Base-by-base conservation (phyloP, 2,888 invertebrate genomes). In the Autographa gamma region DNA sequence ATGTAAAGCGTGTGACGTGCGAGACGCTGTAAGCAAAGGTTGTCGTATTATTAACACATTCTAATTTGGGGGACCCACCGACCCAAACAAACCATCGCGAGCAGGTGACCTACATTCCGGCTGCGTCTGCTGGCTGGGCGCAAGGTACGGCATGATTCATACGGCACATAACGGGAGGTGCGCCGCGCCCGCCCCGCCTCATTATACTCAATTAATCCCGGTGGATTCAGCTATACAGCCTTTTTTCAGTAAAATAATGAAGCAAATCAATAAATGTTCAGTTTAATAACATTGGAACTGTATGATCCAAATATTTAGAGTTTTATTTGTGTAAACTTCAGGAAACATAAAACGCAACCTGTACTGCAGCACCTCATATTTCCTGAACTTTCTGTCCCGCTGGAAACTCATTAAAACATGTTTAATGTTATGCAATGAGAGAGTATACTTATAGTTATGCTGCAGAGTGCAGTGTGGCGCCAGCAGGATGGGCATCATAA, bases 61-160 rank as follows among this genome's bases (percentile, higher is more conserved):
- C 93, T 94, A 95, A 94, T 93, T 94, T 90, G 90, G 91, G 91
- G 93, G 93, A 94, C 94, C 76, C 72, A 80, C 80, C 77, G 77
- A 77, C 77, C 95, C 95, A 95, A 95, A 95, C 95, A 95, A 94
- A 95, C 93, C 94, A 94, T 94, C 90, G 90, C 89, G 90, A 93
- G 89, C 92, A 90, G 90, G 90, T 93, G 95, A 93, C 94, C 95
- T 92, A 95, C 90, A 93, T 95, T 88, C 91, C 90, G 87, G 79
- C 85, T 87, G 85, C 90, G 93, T 93, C 92, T 92, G 90, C 89
- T 88, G 90, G 90, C 89, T 81, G 87, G 86, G 87, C 88, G 83
- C 88, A 86, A 91, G 90, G 88, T 87, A 89, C 89, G 85, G 81
- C 85, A 88, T 94, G 95, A 94, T 88, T 94, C 94, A 94, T 86